phyloP scores from a whole-genome alignment of 35 echinoderm and acorn worm species.

The Apostichopus japonicus region DNA sequence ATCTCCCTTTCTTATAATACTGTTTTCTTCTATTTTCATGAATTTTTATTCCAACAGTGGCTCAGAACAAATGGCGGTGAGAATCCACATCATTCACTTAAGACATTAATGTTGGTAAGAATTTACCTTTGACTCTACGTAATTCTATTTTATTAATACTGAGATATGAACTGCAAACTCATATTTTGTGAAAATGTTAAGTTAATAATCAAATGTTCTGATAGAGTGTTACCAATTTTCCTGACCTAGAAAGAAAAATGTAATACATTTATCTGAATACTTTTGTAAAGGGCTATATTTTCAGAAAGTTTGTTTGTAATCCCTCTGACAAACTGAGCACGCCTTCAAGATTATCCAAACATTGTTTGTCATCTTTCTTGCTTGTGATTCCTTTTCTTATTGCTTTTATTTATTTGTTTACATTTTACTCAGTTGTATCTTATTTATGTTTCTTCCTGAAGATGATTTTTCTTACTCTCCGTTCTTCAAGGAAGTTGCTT shows the following conservation, averaged over 20 bases:
- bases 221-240: not conserved
- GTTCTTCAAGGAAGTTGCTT: no score
- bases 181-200: not conserved
- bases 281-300: not conserved
- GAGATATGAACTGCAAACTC: not conserved
- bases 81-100: not conserved
- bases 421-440: no score
- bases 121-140: not conserved
- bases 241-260: not conserved
- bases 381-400: no score
- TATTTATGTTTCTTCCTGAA: no score
- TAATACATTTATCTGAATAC: not conserved
- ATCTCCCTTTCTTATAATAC: not conserved
- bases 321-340: no score
- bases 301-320: no score
- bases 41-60: constrained; percentile 27
- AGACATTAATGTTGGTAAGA: constrained; percentile 38
- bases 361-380: no score
- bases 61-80: not conserved
- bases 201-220: not conserved
- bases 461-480: no score
- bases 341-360: no score
- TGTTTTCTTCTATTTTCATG: no score
- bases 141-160: not conserved
- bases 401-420: no score